Evolutionary conservation across 1,140 invertebrate species (phyloP).

Genomic region (Lasioglossum albipes): DNA sequence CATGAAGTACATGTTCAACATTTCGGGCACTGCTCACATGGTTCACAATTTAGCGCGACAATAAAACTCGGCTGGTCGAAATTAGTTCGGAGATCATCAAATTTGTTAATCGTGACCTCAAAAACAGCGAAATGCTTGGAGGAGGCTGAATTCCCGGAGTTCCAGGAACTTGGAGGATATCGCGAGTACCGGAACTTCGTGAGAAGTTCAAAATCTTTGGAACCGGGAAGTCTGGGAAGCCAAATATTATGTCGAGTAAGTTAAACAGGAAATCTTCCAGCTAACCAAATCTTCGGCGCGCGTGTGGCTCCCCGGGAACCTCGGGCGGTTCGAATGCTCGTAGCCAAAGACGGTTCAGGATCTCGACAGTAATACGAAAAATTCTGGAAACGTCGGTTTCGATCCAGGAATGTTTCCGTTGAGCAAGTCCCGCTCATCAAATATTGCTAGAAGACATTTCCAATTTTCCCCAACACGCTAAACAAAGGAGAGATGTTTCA

Average conservation of each 20-base stretch:
- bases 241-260: conserved; percentile 31
- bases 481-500: background rate
- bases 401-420: background rate
- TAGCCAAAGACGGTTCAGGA: background rate
- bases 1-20: too few species aligned
- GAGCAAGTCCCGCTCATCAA: too few species aligned
- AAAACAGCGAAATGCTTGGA: background rate
- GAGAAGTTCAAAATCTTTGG: conserved; percentile 24
- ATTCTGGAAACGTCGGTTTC: background rate
- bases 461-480: background rate
- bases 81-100: background rate
- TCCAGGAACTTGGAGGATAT: conserved; percentile 23
- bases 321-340: background rate
- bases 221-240: background rate
- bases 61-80: too few species aligned
- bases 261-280: conserved; percentile 13
- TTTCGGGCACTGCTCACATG: too few species aligned
- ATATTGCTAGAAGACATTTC: background rate
- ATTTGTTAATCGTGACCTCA: background rate
- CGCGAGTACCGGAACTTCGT: background rate
- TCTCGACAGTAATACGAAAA: background rate
- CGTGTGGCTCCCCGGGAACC: background rate
- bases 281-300: background rate
- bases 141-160: background rate
- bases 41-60: too few species aligned